Conservation (phyloP, 1,140 invertebrate species). For the Cydia splendana region DNA sequence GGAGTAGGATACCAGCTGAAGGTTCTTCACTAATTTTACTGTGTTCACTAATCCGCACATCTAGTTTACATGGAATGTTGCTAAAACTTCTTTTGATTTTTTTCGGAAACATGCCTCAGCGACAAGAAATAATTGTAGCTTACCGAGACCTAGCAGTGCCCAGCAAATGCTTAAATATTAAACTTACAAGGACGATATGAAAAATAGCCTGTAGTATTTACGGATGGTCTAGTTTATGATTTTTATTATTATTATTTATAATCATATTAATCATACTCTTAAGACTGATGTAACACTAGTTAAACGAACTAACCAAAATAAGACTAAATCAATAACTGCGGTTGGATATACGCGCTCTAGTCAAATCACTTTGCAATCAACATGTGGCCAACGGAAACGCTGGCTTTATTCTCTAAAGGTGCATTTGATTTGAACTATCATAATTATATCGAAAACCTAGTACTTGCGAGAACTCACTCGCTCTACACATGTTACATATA, state of each 20-base stretch:
- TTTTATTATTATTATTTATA: neutral
- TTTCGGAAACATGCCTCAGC: too few species aligned
- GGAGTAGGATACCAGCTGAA: too few species aligned
- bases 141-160: too few species aligned
- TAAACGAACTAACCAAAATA: slow-evolving; percentile 4
- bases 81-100: too few species aligned
- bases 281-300: neutral
- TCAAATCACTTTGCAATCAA: slow-evolving; percentile 24
- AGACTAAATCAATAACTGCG: neutral
- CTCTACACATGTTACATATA: neutral
- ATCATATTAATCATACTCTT: neutral
- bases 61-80: too few species aligned
- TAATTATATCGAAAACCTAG: neutral
- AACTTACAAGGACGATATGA: too few species aligned
- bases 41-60: too few species aligned
- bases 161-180: too few species aligned
- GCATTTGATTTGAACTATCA: neutral
- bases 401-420: neutral
- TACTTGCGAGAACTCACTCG: neutral
- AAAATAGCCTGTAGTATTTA: too few species aligned
- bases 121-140: too few species aligned
- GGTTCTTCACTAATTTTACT: too few species aligned
- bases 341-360: neutral
- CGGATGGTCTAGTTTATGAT: too few species aligned
- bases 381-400: slow-evolving; percentile 12